Conservation (phyloP, 2,113 vertebrate genomes). For the Elephantulus edwardii region DNA sequence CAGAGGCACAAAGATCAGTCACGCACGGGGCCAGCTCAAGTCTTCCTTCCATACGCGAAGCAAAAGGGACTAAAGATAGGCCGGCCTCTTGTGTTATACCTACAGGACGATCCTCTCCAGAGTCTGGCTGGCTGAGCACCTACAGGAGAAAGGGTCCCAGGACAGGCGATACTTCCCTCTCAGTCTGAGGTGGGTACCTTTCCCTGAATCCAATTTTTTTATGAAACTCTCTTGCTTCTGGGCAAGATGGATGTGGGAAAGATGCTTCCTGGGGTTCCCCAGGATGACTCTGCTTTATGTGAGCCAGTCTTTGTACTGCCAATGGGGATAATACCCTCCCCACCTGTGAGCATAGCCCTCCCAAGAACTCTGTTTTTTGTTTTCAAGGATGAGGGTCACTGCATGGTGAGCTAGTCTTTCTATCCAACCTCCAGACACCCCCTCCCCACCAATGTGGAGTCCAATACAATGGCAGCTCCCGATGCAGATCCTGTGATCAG, state of each 20-base stretch:
- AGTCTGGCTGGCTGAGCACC: background rate
- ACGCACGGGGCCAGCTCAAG: conserved; percentile 92
- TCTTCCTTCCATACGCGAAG: conserved; percentile 92
- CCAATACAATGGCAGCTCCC: conserved; percentile 87
- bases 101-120: too few species aligned
- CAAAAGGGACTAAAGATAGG: conserved; percentile 94
- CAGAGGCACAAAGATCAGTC: conserved; percentile 85
- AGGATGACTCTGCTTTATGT: conserved; percentile 65
- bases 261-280: background rate
- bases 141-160: background rate
- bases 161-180: background rate
- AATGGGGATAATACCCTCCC: conserved; percentile 51
- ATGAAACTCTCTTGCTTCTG: conserved; percentile 34
- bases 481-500: conserved; percentile 92
- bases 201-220: background rate
- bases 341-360: conserved; percentile 19
- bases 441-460: conserved; percentile 82
- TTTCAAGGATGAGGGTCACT: background rate
- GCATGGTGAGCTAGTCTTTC: background rate
- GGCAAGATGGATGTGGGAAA: background rate
- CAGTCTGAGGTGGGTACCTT: background rate
- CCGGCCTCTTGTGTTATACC: conserved; percentile 71
- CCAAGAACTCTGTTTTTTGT: too few species aligned
- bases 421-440: conserved; percentile 85
- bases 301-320: background rate